Conservation (phyloP, 1,140 invertebrate genomes). For the Ylistrum balloti region DNA sequence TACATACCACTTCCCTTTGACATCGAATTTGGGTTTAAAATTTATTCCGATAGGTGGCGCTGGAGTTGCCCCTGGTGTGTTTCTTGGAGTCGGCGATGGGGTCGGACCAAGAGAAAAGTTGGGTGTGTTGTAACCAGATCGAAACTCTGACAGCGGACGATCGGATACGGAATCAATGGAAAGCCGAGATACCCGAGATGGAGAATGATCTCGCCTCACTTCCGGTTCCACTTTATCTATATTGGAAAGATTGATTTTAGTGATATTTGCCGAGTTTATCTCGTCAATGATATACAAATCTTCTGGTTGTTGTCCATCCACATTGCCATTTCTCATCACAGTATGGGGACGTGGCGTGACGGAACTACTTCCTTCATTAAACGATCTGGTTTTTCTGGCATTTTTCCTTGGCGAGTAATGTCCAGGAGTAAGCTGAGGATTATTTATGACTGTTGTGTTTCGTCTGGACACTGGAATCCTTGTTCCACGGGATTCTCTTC, state of each 20-base stretch:
- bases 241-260: background rate
- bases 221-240: background rate
- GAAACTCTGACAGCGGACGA: slow-evolving; percentile 2
- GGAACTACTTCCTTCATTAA: background rate
- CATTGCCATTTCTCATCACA: background rate
- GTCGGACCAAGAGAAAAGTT: background rate
- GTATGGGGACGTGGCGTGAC: background rate
- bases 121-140: background rate
- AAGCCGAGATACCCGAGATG: background rate
- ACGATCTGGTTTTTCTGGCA: background rate
- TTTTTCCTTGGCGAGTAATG: background rate
- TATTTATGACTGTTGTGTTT: background rate
- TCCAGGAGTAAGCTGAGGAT: background rate
- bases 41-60: background rate
- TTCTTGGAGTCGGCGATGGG: background rate
- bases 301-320: background rate
- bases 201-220: background rate
- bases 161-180: background rate
- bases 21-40: slow-evolving; percentile 5
- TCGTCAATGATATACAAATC: background rate
- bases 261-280: background rate
- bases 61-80: background rate
- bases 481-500: background rate
- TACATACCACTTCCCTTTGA: background rate
- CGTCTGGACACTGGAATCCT: background rate